Base-by-base conservation (phyloP, 2,113 vertebrate genomes). In the Xiphophorus hellerii region DNA sequence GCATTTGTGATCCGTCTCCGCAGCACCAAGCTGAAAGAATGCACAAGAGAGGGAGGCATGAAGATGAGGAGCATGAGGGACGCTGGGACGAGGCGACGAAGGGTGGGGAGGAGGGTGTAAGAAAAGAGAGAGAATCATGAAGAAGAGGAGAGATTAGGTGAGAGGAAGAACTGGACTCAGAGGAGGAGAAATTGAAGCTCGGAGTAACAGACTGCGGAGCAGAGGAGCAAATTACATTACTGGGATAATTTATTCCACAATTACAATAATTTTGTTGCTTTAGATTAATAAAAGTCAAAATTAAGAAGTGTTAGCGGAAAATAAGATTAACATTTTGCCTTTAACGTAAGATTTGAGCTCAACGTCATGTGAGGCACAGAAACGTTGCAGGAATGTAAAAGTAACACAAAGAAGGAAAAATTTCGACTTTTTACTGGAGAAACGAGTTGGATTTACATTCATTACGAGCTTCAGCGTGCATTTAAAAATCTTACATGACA, bases 1-100 rank as follows among this genome's bases (percentile, higher is more conserved):
- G 68, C 29, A 58, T 54, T 11, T 3, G 82, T 25, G 86, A 75
- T 84, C 76, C 11, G 80, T 87, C 80, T 85, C 76, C 17, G 44
- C 73, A 77, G 72, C 68, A 3, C 72, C 84, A 58, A 29, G 84
- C 83, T 85, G 71, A 78, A 73, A 62, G 76, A 62, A 69, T 37
- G 71, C 67, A 75, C 48, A 29, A 39, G 77, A 79, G 69, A 20
- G 67, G 69, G 67, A 69, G 73, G 27, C 35, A 66, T 61, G 62
- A 66, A 73, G 54, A 80, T 58, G 68, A 74, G 67, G 69, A 83
- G 84, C 60, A 62, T 37, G 71, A 71, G 27, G 60, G 60, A 69
- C 5, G 61, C 28, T 13, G 63, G 62, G 72, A 60, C 29, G 54
- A 58, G 63, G 39, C 13, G 28, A 22, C 1, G 27, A 39, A 8